phyloP scores from a whole-genome alignment of 2,888 invertebrate species.

The Heteromurus nitidus region DNA sequence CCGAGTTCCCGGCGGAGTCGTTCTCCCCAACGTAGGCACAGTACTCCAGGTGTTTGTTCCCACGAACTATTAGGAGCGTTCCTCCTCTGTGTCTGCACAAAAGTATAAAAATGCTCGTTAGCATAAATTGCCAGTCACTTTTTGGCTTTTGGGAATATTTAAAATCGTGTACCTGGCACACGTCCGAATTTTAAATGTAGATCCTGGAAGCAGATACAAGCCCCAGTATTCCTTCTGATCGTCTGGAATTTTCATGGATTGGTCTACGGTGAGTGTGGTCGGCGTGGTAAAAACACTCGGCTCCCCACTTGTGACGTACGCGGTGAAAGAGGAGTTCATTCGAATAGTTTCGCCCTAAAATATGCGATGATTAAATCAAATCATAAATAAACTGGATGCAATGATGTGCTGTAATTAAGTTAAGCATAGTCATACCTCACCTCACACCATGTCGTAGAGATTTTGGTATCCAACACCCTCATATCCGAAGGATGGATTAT shows the following conservation, averaged over 20 bases:
- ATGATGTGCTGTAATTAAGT: background rate
- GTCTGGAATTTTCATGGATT: conserved; percentile 83
- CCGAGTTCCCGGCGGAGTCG: conserved; percentile 85
- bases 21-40: conserved; percentile 87
- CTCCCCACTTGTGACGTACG: conserved; percentile 81
- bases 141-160: too few species aligned
- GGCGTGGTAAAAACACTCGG: conserved; percentile 80
- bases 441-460: conserved; percentile 89
- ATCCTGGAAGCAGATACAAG: conserved; percentile 85
- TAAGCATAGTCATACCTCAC: conserved; percentile 75
- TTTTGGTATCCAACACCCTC: conserved; percentile 83
- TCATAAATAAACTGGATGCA: background rate
- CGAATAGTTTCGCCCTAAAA: conserved; percentile 82
- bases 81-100: conserved; percentile 83
- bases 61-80: conserved; percentile 85
- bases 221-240: conserved; percentile 88
- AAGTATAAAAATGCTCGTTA: too few species aligned
- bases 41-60: conserved; percentile 85
- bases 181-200: conserved; percentile 84
- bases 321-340: conserved; percentile 85
- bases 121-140: too few species aligned
- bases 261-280: conserved; percentile 82
- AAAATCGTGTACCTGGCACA: conserved; percentile 84
- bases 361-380: background rate
- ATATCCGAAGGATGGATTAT: conserved; percentile 86